Conservation (phyloP, 2,113 vertebrate genomes). For the Tachuris rubrigastra region DNA sequence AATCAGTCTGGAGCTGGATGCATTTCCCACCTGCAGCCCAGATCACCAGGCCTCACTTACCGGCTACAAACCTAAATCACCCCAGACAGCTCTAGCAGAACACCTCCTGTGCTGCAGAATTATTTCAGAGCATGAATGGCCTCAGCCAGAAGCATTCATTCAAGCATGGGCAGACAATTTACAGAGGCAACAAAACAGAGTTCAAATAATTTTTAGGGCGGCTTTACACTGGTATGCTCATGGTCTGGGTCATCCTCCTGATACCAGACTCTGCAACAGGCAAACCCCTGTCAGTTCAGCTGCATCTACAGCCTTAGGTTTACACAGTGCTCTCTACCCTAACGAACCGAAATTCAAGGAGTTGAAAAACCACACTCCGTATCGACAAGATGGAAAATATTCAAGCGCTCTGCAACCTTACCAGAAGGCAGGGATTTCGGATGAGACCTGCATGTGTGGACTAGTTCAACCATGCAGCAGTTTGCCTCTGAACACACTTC, state of each 20-base stretch:
- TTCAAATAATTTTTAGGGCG: background rate
- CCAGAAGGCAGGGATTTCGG: background rate
- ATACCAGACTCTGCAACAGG: background rate
- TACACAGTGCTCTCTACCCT: rapidly evolving
- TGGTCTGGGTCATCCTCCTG: background rate
- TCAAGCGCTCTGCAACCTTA: background rate
- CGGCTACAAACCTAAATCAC: background rate
- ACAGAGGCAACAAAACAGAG: rapidly evolving
- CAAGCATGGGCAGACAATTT: background rate
- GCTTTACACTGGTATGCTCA: rapidly evolving
- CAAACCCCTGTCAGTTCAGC: background rate
- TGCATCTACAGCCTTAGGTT: background rate
- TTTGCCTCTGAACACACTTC: background rate
- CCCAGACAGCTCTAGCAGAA: background rate
- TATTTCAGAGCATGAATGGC: rapidly evolving
- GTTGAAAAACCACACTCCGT: background rate
- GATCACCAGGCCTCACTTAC: background rate
- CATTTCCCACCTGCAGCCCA: background rate
- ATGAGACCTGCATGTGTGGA: background rate
- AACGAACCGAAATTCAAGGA: rapidly evolving
- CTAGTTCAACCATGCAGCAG: background rate
- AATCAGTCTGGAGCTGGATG: background rate
- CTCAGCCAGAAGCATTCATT: background rate
- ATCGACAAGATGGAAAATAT: background rate
- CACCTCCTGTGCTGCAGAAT: background rate